Evolutionary conservation across 2,113 vertebrate genomes (phyloP).

Genomic region (Eonycteris spelaea): DNA sequence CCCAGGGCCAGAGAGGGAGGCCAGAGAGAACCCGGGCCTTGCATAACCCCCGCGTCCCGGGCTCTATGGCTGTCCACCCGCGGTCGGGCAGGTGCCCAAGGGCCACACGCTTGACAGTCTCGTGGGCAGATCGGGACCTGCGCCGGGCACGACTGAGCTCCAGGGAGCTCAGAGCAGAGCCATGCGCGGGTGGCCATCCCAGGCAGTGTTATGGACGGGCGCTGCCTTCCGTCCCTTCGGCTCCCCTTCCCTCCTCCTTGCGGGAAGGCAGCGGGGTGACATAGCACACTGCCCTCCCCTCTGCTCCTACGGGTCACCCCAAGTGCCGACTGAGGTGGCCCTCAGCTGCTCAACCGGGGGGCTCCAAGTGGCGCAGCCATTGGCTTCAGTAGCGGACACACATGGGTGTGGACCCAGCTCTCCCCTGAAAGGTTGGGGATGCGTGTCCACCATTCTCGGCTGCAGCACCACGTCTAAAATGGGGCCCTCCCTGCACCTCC

Average conservation of each 20-base stretch:
- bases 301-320: background rate
- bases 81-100: background rate
- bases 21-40: fast-evolving
- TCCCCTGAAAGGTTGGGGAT: too few species aligned
- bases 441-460: too few species aligned
- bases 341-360: background rate
- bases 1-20: fast-evolving
- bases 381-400: background rate
- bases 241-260: background rate
- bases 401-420: background rate
- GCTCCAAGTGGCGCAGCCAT: background rate
- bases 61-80: too few species aligned
- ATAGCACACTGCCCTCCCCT: background rate
- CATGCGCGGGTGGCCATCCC: too few species aligned
- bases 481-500: background rate
- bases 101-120: background rate
- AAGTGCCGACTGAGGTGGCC: fast-evolving
- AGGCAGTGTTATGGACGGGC: too few species aligned
- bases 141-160: background rate
- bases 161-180: background rate
- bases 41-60: fast-evolving
- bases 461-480: background rate
- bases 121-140: too few species aligned
- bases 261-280: fast-evolving
- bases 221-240: background rate